A percentile compares a stretch with the other conserved stretches of the same genome.
phyloP scores from a whole-genome alignment of 1,140 invertebrate species.

The Camponotus floridanus region DNA sequence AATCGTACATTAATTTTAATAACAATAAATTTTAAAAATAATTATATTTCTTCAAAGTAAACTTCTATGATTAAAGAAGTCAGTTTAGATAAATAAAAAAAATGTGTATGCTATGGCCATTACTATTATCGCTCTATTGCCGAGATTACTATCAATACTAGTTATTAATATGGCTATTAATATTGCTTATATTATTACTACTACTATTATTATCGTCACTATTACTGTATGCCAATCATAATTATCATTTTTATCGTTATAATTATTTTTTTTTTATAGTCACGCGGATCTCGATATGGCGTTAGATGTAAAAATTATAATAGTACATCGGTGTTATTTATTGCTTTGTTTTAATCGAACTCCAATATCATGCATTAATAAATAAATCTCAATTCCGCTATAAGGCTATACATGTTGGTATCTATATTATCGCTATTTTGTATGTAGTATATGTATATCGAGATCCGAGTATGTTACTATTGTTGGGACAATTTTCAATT shows the following conservation, averaged over 20 bases:
- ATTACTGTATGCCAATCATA: not conserved
- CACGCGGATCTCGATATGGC: not conserved
- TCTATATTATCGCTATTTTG: not conserved
- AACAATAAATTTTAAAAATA: not conserved
- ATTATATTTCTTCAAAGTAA: not conserved
- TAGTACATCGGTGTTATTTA: not conserved
- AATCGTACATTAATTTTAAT: not conserved
- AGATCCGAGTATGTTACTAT: slow-evolving; percentile 8
- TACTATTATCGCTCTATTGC: not conserved
- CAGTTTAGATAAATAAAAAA: slow-evolving; percentile 12
- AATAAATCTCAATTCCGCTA: no score
- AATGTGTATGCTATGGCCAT: not conserved
- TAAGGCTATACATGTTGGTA: no score
- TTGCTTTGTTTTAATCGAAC: not conserved
- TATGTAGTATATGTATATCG: not conserved
- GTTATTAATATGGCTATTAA: slow-evolving; percentile 4
- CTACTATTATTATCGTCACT: not conserved
- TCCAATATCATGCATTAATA: not conserved
- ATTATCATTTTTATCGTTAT: not conserved
- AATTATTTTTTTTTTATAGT: slow-evolving; percentile 2
- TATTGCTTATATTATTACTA: not conserved
- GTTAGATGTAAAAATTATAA: not conserved
- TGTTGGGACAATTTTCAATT: slow-evolving; percentile 22
- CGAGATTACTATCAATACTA: not conserved
- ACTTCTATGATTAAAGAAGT: not conserved